Conservation (phyloP, 2,113 vertebrate genomes). For the Thomomys bottae region DNA sequence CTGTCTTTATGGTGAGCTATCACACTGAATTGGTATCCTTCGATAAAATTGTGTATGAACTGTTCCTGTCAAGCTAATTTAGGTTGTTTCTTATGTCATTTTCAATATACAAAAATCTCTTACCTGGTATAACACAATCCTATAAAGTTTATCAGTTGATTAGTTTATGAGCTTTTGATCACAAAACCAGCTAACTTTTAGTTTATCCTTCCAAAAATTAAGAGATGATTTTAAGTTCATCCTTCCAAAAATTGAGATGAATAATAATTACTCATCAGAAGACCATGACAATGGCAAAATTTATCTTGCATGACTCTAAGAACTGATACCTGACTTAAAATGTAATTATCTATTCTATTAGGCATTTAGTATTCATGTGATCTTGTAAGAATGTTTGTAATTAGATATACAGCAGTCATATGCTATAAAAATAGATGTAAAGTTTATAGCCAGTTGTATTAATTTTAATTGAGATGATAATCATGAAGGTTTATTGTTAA, state of each 20-base stretch:
- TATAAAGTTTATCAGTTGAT: background rate
- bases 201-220: too few species aligned
- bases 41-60: background rate
- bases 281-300: background rate
- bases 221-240: background rate
- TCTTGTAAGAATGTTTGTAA: background rate
- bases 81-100: background rate
- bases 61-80: background rate
- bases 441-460: constrained; percentile 20
- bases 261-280: background rate
- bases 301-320: background rate
- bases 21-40: background rate
- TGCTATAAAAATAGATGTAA: background rate
- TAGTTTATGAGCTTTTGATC: background rate
- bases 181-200: too few species aligned
- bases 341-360: background rate
- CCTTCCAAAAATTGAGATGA: background rate
- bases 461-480: constrained; percentile 1
- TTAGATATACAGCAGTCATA: background rate
- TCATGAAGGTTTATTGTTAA: background rate
- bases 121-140: background rate
- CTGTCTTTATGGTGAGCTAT: background rate
- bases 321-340: background rate
- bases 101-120: background rate
- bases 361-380: background rate